Evolutionary conservation across 2,797 vertebrate genomes (phyloP).

Genomic region (Chelon labrosus): DNA sequence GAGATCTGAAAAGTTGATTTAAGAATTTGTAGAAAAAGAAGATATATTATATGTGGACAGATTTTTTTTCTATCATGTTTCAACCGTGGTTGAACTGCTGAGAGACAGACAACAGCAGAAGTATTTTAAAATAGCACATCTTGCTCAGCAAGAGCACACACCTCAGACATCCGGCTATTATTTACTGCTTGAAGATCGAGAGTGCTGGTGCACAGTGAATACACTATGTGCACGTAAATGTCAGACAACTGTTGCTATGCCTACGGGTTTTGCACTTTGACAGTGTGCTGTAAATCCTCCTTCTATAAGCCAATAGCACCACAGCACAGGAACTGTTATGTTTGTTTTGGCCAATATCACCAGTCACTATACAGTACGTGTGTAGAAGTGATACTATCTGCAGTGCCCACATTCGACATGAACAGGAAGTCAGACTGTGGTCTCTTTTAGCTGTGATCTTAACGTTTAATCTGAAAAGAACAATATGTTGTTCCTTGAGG

Average conservation of each 20-base stretch:
- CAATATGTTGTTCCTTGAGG: constrained; percentile 5
- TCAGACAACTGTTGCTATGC: constrained; percentile 57
- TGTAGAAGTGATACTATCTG: constrained; percentile 30
- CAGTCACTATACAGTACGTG: background rate
- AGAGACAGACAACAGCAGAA: background rate
- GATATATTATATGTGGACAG: background rate
- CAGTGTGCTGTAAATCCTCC: constrained; percentile 38
- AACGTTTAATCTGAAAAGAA: background rate
- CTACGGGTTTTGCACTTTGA: constrained; percentile 40
- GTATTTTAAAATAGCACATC: constrained; percentile 21
- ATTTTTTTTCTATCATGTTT: background rate
- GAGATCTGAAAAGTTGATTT: too few species aligned
- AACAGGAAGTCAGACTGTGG: constrained; percentile 35
- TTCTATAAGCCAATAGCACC: background rate
- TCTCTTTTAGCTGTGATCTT: background rate
- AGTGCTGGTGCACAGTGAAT: constrained; percentile 15
- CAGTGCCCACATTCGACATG: background rate
- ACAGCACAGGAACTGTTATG: constrained; percentile 6
- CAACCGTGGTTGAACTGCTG: background rate
- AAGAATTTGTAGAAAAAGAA: too few species aligned
- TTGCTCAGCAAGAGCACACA: constrained; percentile 21
- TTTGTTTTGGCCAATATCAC: constrained; percentile 24
- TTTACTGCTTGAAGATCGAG: constrained; percentile 1
- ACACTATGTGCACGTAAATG: constrained; percentile 9
- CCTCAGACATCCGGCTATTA: constrained; percentile 45